phyloP scores from a whole-genome alignment of 2,113 vertebrate genomes.

The Tympanuchus pallidicinctus region DNA sequence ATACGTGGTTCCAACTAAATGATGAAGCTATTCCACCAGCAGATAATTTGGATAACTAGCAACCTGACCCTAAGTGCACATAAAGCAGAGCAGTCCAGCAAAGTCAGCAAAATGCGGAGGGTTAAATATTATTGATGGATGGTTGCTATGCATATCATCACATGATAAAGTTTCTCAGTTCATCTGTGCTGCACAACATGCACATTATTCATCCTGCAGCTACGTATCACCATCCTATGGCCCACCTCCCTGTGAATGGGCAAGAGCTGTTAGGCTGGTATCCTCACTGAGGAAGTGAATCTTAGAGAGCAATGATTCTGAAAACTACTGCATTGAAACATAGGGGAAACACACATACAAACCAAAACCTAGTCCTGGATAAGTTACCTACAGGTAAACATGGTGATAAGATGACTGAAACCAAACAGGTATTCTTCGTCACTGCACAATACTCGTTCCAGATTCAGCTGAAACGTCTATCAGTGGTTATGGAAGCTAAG shows the following conservation, averaged over 20 bases:
- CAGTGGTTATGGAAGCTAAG: neutral
- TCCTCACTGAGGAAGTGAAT: neutral
- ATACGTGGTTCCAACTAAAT: neutral
- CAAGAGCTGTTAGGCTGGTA: neutral
- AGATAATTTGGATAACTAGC: neutral
- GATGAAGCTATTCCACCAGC: neutral
- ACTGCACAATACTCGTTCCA: accelerated
- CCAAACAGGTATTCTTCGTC: neutral
- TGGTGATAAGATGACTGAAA: neutral
- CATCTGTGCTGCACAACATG: neutral
- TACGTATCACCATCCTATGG: too few relatives aligned
- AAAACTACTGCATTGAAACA: neutral
- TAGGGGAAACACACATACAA: neutral
- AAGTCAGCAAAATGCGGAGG: neutral
- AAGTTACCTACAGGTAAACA: neutral
- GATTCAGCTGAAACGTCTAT: neutral
- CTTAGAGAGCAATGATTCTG: accelerated
- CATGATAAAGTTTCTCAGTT: neutral
- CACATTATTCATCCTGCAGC: too few relatives aligned
- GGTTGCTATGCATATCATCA: neutral
- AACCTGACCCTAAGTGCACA: accelerated
- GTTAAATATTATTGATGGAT: neutral
- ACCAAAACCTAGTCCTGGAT: neutral
- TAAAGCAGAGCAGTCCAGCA: neutral
- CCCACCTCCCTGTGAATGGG: neutral